Conservation (phyloP, 1,140 invertebrate genomes). For the silkworm (Bombyx mori) region DNA sequence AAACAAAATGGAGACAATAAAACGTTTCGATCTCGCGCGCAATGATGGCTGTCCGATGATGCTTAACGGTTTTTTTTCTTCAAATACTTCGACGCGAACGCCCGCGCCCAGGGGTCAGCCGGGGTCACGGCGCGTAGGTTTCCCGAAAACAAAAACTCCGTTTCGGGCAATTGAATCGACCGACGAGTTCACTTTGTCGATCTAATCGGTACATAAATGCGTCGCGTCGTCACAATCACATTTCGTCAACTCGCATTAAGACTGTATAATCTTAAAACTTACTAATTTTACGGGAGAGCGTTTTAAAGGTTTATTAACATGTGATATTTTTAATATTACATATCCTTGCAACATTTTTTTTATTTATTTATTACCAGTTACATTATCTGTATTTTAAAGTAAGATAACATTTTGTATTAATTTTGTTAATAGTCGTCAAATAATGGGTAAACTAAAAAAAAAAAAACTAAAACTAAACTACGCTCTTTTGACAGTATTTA, state of each 20-base stretch:
- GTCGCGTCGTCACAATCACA: background rate
- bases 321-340: too few relatives aligned
- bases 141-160: slow-evolving; percentile 25
- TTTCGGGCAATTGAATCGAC: slow-evolving; percentile 30
- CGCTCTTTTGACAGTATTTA: too few relatives aligned
- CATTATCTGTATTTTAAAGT: too few relatives aligned
- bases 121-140: slow-evolving; percentile 25
- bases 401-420: too few relatives aligned
- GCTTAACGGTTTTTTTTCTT: slow-evolving; percentile 18
- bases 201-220: background rate
- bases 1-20: slow-evolving; percentile 1
- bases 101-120: slow-evolving; percentile 27
- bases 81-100: slow-evolving; percentile 6
- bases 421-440: too few relatives aligned
- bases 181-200: slow-evolving; percentile 13
- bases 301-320: too few relatives aligned
- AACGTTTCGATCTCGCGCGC: background rate
- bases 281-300: too few relatives aligned
- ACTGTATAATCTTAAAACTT: too few relatives aligned
- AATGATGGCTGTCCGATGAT: slow-evolving; percentile 9
- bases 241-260: background rate
- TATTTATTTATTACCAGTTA: too few relatives aligned
- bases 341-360: too few relatives aligned
- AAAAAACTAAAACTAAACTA: too few relatives aligned
- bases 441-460: too few relatives aligned